phyloP scores from a whole-genome alignment of 2,888 invertebrate species.

The Andrena trimmerana region DNA sequence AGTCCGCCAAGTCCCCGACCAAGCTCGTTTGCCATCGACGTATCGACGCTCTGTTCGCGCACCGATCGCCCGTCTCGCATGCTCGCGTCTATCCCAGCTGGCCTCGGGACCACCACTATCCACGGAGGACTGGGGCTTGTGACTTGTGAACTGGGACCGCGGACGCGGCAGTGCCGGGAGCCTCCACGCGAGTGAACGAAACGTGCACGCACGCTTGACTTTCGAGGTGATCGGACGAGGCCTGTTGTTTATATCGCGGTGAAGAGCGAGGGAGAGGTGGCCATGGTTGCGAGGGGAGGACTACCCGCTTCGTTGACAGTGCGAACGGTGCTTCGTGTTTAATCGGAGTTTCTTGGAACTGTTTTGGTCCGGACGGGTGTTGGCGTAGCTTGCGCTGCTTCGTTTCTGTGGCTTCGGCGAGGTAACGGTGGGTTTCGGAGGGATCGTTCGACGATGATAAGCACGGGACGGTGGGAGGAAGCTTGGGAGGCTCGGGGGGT shows the following conservation, averaged over 20 bases:
- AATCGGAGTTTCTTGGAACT: neutral
- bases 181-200: neutral
- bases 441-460: slow-evolving; percentile 16
- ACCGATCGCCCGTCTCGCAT: slow-evolving; percentile 30
- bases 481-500: slow-evolving; percentile 22
- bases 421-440: neutral
- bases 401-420: neutral
- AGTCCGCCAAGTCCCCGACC: slow-evolving; percentile 50
- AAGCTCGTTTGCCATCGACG: slow-evolving; percentile 60
- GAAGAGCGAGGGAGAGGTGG: neutral
- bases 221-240: neutral
- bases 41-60: slow-evolving; percentile 68
- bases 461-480: neutral
- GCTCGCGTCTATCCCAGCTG: slow-evolving; percentile 22
- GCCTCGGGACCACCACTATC: slow-evolving; percentile 10
- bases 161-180: slow-evolving; percentile 9
- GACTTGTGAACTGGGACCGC: neutral
- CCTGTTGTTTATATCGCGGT: neutral
- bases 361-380: neutral
- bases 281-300: neutral
- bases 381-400: too few species aligned
- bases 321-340: neutral
- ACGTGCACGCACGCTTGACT: neutral
- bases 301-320: neutral
- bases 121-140: slow-evolving; percentile 2